Percentiles rank a stretch among this genome's conserved stretches.
These are phyloP conservation scores for Trachelus stipa DNA, from an alignment of 2,888 invertebrate genomes.

Conservation along the genomic window DNA sequence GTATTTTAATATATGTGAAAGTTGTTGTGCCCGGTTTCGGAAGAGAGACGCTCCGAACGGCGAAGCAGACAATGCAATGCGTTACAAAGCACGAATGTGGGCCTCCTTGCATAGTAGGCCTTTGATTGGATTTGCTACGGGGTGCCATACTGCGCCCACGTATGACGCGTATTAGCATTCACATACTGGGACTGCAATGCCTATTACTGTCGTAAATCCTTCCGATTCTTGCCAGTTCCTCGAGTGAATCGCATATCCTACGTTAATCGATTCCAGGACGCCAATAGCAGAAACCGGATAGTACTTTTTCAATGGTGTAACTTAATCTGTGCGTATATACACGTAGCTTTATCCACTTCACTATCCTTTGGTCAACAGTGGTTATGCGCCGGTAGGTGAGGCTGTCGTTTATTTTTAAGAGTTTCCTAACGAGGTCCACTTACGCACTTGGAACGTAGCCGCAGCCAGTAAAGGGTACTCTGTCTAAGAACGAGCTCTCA, in stretches of 20 bases:
- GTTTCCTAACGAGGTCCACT: background rate
- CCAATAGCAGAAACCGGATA: background rate
- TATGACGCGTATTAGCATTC: slow-evolving; percentile 49
- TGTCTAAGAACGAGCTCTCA: background rate
- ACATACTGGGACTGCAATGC: slow-evolving; percentile 33
- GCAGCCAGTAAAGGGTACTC: background rate
- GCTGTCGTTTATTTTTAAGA: background rate
- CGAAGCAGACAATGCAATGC: slow-evolving; percentile 31
- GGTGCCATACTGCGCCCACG: slow-evolving; percentile 50
- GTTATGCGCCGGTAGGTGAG: background rate
- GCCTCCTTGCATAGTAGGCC: slow-evolving; percentile 36
- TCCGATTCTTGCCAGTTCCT: slow-evolving; percentile 30
- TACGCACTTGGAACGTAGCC: background rate
- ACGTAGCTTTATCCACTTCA: background rate
- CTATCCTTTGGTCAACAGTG: background rate
- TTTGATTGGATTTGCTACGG: slow-evolving; percentile 63
- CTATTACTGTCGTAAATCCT: slow-evolving; percentile 52
- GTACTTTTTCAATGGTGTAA: background rate
- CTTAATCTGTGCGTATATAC: background rate
- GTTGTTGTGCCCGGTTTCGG: background rate
- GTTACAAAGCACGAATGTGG: slow-evolving; percentile 30
- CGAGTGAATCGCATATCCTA: background rate
- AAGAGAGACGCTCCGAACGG: background rate
- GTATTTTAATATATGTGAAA: background rate
- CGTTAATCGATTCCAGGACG: background rate